Conservation (phyloP, 2,888 invertebrate species). For the Matsumyia berberina region DNA sequence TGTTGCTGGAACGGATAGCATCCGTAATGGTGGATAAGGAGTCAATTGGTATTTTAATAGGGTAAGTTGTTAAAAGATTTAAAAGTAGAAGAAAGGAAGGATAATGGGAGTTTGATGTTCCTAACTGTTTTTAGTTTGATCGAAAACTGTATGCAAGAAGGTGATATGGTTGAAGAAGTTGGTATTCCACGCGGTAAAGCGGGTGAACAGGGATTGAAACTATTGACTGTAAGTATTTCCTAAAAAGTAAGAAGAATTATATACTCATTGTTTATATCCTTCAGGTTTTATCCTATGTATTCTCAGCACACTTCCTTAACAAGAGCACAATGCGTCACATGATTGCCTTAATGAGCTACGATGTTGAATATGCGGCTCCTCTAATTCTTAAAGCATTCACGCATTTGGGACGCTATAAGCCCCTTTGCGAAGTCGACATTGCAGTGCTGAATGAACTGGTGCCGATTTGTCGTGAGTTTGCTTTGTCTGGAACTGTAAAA, state of each 20-base stretch:
- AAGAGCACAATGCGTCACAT: conserved; percentile 92
- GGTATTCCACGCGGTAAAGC: conserved; percentile 93
- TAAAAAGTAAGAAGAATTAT: conserved; percentile 12
- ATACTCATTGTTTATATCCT: conserved; percentile 20
- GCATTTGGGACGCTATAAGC: conserved; percentile 93
- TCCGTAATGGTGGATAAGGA: conserved; percentile 98
- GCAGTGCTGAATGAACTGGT: conserved; percentile 91
- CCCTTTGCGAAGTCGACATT: conserved; percentile 91
- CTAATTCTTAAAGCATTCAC: conserved; percentile 93
- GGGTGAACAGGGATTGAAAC: conserved; percentile 94
- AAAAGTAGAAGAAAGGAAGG: not conserved
- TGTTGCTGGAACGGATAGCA: conserved; percentile 96
- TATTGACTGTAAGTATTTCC: conserved; percentile 88
- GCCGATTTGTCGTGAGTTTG: conserved; percentile 94
- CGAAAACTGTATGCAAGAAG: conserved; percentile 90
- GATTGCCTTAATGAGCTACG: conserved; percentile 87
- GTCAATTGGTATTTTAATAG: conserved; percentile 90
- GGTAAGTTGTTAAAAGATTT: conserved; percentile 82
- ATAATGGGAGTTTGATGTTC: not conserved
- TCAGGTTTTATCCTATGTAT: conserved; percentile 91
- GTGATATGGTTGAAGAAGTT: conserved; percentile 89
- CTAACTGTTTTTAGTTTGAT: conserved; percentile 79
- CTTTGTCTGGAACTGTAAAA: conserved; percentile 95
- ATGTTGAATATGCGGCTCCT: conserved; percentile 92
- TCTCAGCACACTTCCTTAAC: conserved; percentile 96